Evolutionary conservation across 2,888 invertebrate genomes (phyloP).

Genomic region (Dermolepida albohirtum): DNA sequence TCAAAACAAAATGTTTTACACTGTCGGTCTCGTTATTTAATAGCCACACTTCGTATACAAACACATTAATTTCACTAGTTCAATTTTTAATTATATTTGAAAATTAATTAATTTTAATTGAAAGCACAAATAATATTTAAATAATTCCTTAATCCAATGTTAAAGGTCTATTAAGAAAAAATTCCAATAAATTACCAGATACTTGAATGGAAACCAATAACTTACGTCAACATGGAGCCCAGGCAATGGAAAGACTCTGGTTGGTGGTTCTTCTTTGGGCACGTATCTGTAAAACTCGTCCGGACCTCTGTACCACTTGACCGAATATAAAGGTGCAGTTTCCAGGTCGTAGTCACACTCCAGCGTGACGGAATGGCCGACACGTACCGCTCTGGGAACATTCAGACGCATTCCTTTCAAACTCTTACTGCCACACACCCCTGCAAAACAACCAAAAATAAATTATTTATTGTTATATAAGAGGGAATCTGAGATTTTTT

Average conservation of each 20-base stretch:
- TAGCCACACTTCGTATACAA: too few species aligned
- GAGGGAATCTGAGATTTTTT: neutral
- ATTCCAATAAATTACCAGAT: too few species aligned
- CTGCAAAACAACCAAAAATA: conserved; percentile 54
- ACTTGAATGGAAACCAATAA: conserved; percentile 51
- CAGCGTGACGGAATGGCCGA: conserved; percentile 63
- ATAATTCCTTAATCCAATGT: too few species aligned
- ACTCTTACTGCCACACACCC: conserved; percentile 59
- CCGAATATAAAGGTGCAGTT: conserved; percentile 75
- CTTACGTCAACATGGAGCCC: conserved; percentile 81
- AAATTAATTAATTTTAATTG: too few species aligned
- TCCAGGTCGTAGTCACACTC: conserved; percentile 64
- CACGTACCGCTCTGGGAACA: conserved; percentile 62
- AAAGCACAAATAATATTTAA: too few species aligned
- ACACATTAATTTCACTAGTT: too few species aligned
- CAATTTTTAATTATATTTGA: too few species aligned
- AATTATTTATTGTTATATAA: conserved; percentile 30
- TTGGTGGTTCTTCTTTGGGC: conserved; percentile 78
- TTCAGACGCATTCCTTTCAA: conserved; percentile 61
- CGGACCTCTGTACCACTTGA: conserved; percentile 81
- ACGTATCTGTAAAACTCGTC: conserved; percentile 82
- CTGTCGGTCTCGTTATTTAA: too few species aligned
- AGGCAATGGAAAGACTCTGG: conserved; percentile 75
- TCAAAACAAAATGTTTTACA: too few species aligned
- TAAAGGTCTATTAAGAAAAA: too few species aligned